Conservation (phyloP, 1,140 invertebrate species). For the Copidosoma floridanum region DNA sequence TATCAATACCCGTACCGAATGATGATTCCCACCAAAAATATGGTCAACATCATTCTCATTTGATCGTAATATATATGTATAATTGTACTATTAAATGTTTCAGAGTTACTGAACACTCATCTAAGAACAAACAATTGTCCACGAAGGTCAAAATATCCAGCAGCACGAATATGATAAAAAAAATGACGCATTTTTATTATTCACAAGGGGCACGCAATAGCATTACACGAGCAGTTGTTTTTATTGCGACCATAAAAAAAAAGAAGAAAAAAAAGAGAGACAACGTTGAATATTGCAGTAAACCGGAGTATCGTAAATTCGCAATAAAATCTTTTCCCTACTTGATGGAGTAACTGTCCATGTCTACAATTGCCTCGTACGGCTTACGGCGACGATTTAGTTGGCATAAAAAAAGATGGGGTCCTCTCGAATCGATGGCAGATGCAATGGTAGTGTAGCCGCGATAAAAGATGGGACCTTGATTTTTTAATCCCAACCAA, state of each 20-base stretch:
- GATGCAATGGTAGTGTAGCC: not conserved
- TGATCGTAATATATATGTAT: not conserved
- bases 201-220: not conserved
- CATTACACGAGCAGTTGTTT: not conserved
- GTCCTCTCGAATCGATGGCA: not conserved
- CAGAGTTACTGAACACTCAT: no score
- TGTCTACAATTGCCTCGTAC: conserved; percentile 13
- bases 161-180: no score
- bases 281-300: conserved; percentile 3
- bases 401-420: conserved; percentile 13
- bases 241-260: conserved; percentile 3
- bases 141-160: no score
- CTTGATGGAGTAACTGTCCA: conserved; percentile 8
- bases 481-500: no score
- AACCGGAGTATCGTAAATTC: conserved; percentile 12
- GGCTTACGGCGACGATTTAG: conserved; percentile 21
- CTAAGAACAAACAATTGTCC: no score
- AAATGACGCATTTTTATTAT: no score
- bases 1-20: no score
- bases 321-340: conserved; percentile 14
- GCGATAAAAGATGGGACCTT: no score
- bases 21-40: no score
- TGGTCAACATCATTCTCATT: not conserved
- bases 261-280: no score
- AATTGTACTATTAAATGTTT: no score